Evolutionary conservation across 2,888 invertebrate genomes (phyloP).

Genomic region (Polymixis lichenea): DNA sequence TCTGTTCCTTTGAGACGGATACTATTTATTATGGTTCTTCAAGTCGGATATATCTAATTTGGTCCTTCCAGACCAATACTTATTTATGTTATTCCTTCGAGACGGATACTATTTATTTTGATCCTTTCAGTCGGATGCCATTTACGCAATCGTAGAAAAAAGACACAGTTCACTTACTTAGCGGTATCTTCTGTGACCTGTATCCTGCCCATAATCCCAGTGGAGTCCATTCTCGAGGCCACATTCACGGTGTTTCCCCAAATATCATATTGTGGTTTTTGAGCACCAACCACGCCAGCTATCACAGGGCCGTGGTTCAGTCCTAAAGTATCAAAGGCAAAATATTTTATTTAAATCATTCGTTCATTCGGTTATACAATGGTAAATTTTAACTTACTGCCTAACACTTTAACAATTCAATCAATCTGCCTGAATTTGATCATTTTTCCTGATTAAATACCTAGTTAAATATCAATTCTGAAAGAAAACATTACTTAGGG

Average conservation of each 20-base stretch:
- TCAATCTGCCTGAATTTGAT: no score
- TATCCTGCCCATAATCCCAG: conserved; percentile 96
- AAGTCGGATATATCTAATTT: not conserved
- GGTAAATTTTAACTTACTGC: no score
- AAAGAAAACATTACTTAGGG: no score
- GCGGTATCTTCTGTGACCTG: conserved; percentile 92
- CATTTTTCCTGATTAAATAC: not conserved
- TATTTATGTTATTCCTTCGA: not conserved
- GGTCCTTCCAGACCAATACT: not conserved
- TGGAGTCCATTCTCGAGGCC: conserved; percentile 99
- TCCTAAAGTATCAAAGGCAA: conserved; percentile 81
- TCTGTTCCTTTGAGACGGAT: not conserved
- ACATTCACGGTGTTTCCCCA: conserved; percentile 99
- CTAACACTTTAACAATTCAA: no score
- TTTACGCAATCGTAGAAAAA: not conserved
- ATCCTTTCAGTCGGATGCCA: not conserved
- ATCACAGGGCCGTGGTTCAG: conserved; percentile 97
- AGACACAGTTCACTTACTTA: conserved; percentile 74
- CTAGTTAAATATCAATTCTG: not conserved
- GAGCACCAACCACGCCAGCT: conserved; percentile 99
- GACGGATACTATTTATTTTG: not conserved
- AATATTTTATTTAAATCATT: not conserved
- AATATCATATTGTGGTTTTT: conserved; percentile 99
- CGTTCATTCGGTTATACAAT: not conserved
- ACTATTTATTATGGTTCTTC: not conserved